Evolutionary conservation across 2,797 vertebrate species (phyloP).

Genomic region (Phrynocephalus guinanensis): DNA sequence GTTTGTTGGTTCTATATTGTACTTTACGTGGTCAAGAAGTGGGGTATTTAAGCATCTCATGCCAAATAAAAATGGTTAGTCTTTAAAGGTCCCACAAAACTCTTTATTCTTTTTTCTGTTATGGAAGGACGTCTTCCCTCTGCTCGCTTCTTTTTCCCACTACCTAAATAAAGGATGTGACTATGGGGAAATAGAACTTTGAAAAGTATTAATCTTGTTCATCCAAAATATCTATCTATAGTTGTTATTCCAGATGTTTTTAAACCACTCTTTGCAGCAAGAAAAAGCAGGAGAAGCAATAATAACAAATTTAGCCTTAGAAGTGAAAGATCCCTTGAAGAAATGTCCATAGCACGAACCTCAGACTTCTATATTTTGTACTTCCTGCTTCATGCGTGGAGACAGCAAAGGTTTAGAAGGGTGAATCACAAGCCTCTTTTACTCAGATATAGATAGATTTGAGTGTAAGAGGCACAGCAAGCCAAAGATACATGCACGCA

Average conservation of each 20-base stretch:
- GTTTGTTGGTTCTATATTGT: too few species aligned
- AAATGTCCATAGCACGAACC: not conserved
- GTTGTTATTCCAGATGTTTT: not conserved
- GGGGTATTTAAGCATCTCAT: too few species aligned
- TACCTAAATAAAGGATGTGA: not conserved
- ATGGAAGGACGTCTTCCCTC: not conserved
- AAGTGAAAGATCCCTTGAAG: too few species aligned
- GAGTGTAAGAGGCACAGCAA: conserved; percentile 13
- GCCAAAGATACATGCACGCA: not conserved
- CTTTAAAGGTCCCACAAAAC: too few species aligned
- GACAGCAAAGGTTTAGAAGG: conserved; percentile 14
- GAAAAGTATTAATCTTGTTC: not conserved
- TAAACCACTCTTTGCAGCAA: not conserved
- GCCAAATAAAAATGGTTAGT: too few species aligned
- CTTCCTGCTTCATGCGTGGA: not conserved
- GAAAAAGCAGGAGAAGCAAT: not conserved
- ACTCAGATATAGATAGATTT: not conserved
- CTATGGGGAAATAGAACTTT: not conserved
- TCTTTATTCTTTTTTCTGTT: not conserved
- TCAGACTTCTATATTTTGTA: not conserved
- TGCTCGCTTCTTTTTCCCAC: not conserved
- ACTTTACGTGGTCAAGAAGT: too few species aligned
- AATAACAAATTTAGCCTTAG: not conserved
- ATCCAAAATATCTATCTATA: not conserved
- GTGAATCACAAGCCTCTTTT: not conserved